Conservation (phyloP, 2,888 invertebrate genomes). For the Homarus gammarus region DNA sequence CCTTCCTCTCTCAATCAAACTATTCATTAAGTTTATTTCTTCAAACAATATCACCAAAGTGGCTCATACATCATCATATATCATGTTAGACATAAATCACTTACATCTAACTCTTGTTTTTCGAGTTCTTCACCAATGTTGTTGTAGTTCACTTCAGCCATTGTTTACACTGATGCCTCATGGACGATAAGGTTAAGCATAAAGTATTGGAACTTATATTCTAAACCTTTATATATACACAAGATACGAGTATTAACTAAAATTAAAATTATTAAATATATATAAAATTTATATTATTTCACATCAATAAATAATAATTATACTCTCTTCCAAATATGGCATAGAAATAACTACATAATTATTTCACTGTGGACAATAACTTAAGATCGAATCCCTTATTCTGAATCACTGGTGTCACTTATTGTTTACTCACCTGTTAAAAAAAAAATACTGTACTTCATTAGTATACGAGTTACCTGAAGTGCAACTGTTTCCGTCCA, state of each 20-base stretch:
- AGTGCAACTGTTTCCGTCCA: slow-evolving; percentile 52
- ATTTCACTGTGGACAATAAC: too few species aligned
- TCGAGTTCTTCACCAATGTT: slow-evolving; percentile 59
- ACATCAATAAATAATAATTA: too few species aligned
- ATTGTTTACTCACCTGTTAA: slow-evolving; percentile 43
- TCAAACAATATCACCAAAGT: too few species aligned
- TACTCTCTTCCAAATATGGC: too few species aligned
- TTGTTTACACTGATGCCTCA: slow-evolving; percentile 16
- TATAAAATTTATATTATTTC: too few species aligned
- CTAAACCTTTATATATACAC: too few species aligned
- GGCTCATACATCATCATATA: too few species aligned
- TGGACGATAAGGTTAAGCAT: not conserved
- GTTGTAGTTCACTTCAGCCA: slow-evolving; percentile 56
- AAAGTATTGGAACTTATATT: not conserved
- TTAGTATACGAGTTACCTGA: slow-evolving; percentile 17
- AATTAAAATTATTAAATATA: too few species aligned
- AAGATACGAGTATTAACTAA: too few species aligned
- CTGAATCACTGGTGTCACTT: not conserved
- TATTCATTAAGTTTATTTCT: too few species aligned
- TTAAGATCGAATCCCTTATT: not conserved
- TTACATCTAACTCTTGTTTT: slow-evolving; percentile 69
- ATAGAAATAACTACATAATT: too few species aligned
- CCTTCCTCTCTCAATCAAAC: too few species aligned
- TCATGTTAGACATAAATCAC: not conserved
- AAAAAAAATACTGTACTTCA: not conserved